Evolutionary conservation across 2,888 invertebrate species (phyloP).

Genomic region (Balanococcus diminutus): DNA sequence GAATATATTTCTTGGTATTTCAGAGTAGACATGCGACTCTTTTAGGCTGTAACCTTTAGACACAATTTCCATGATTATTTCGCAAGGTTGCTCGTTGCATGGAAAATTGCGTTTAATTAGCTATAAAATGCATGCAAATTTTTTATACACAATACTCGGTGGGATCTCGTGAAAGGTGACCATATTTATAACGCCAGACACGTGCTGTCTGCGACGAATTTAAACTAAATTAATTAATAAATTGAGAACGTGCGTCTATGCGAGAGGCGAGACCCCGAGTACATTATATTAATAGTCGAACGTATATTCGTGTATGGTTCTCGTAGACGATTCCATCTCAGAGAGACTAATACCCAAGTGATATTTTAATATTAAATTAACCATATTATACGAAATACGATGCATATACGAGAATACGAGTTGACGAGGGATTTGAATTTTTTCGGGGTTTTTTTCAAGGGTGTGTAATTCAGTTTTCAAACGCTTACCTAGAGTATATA

Average conservation of each 20-base stretch:
- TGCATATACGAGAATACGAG: background rate
- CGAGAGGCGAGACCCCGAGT: background rate
- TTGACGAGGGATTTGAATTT: background rate
- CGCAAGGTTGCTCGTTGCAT: background rate
- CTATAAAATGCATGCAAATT: background rate
- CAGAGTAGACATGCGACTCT: background rate
- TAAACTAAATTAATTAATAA: background rate
- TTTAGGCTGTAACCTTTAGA: background rate
- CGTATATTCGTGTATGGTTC: background rate
- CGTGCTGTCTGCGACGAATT: background rate
- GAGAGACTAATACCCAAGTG: background rate
- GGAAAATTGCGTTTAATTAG: background rate
- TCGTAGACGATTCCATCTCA: background rate
- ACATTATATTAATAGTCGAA: background rate
- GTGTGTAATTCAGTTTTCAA: background rate
- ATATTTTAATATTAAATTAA: constrained; percentile 15
- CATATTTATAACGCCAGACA: background rate
- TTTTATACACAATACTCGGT: background rate
- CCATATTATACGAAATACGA: background rate
- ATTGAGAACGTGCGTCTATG: background rate
- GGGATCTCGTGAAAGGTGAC: background rate
- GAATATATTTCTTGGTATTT: too few relatives aligned
- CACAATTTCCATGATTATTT: background rate
- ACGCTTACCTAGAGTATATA: background rate
- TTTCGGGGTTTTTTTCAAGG: background rate